Percentiles rank a stretch among this genome's conserved stretches.
Evolutionary conservation across 2,888 invertebrate genomes (phyloP).

Genomic region (Orthosia cruda): DNA sequence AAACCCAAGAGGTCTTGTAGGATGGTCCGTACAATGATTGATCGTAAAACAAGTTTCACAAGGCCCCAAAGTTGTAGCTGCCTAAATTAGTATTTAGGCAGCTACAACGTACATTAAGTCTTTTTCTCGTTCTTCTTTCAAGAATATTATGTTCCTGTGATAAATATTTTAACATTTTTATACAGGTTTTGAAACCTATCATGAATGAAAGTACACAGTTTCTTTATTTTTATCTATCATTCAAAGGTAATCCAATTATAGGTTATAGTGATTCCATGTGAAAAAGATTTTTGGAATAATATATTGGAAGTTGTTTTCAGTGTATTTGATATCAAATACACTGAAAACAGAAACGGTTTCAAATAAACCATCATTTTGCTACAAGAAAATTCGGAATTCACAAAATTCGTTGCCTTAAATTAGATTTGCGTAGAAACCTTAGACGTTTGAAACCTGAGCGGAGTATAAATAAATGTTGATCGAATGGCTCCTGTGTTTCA

Average conservation of each 20-base stretch:
- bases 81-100: too few species aligned
- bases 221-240: not conserved
- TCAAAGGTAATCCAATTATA: not conserved
- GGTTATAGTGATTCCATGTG: not conserved
- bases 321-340: not conserved
- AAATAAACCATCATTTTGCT: conserved; percentile 19
- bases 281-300: not conserved
- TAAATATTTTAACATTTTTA: not conserved
- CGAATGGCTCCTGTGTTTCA: conserved; percentile 47
- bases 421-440: conserved; percentile 41
- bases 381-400: conserved; percentile 38
- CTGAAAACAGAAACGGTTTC: conserved; percentile 12
- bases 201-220: not conserved
- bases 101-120: too few species aligned
- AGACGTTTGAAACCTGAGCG: conserved; percentile 41
- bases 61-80: too few species aligned
- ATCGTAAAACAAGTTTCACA: not conserved
- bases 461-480: conserved; percentile 48
- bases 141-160: not conserved
- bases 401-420: conserved; percentile 33
- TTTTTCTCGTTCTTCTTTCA: not conserved
- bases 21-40: not conserved
- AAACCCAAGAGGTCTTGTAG: not conserved
- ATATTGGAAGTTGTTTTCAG: too few species aligned
- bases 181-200: not conserved